Evolutionary conservation across 1,140 invertebrate species (phyloP), one percentile per base, ranked within the genome.

Genomic region (Aphelenchoides fujianensis): DNA sequence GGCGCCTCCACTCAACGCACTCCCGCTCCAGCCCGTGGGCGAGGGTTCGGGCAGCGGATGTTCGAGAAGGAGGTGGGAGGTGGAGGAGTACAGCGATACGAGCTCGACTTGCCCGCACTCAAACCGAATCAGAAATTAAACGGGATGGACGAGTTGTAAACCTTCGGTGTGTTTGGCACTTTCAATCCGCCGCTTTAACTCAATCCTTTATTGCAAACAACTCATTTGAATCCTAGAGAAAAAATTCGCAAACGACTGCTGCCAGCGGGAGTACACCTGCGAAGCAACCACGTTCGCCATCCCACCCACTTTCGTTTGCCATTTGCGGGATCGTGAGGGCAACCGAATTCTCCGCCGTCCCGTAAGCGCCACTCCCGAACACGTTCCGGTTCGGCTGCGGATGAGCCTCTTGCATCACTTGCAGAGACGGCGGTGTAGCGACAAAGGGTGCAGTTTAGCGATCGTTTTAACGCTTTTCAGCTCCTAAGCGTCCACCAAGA

Each of bases 311-410:
- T 5, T 59, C 19, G 55, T 59, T 59, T 23, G 5, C 34, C 55
- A 23, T 16, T 48, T 48, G 41, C 23, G 12, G 41, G 23, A 23
- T 61, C 36, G 27, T 61, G 2, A 28, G 2, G 31, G 16, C n/a
- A 19, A 19, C 59, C 2, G n/a, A 31, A 19, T 61, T 61, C 30
- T 61, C 59, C 36, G 59, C 36, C 36, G 27, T n/a, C 12, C 41
- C 23, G 12, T 23, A 16, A 48, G 23, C 23, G 12, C 12, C 41
- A 48, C 55, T 7, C 5, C 12, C 55, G 53, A 69, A 69, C 16
- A 69, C 12, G n/a, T 69, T 68, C 1, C 67, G 41, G 37, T 72
- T 70, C n/a, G 61, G 35, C 19, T 72, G 70, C 1, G 70, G 70
- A n/a, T n/a, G n/a, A n/a, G n/a, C n/a, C n/a, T n/a, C n/a, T n/a